Evolutionary conservation across 2,888 invertebrate genomes (phyloP).

Genomic region (Bellardia pandia): DNA sequence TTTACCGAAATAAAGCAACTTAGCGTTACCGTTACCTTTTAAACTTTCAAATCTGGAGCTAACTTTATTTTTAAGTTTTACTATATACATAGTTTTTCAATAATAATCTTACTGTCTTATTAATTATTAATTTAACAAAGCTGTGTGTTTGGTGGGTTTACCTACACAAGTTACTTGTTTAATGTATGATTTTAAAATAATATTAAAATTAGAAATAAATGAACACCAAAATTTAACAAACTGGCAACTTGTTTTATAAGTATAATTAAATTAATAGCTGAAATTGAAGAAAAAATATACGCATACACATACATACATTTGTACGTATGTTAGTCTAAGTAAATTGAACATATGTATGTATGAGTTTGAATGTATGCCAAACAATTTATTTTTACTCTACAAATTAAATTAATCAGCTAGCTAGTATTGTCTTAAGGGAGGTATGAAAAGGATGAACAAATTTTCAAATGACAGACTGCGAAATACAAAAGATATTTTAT

Average conservation of each 20-base stretch:
- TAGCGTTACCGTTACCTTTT: too few species aligned
- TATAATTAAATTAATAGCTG: slow-evolving; percentile 30
- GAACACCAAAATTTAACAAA: slow-evolving; percentile 11
- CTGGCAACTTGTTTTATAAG: slow-evolving; percentile 10
- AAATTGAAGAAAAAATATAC: not conserved
- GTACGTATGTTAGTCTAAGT: not conserved
- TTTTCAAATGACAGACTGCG: not conserved
- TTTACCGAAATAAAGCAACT: too few species aligned
- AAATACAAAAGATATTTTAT: slow-evolving; percentile 43
- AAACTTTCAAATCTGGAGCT: too few species aligned
- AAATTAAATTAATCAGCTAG: slow-evolving; percentile 67
- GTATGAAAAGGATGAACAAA: not conserved
- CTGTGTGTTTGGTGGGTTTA: too few species aligned
- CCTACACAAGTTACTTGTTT: too few species aligned
- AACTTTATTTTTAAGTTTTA: too few species aligned
- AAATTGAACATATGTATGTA: slow-evolving; percentile 37
- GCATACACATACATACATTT: not conserved
- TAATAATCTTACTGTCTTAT: too few species aligned
- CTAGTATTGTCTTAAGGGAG: slow-evolving; percentile 57
- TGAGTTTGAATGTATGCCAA: slow-evolving; percentile 19
- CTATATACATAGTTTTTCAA: too few species aligned
- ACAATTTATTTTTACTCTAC: slow-evolving; percentile 52
- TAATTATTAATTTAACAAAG: too few species aligned
- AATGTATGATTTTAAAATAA: too few species aligned
- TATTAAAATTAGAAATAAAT: not conserved